Evolutionary conservation across 2,888 invertebrate species (phyloP).

Genomic region (Anagyrus pseudococci): DNA sequence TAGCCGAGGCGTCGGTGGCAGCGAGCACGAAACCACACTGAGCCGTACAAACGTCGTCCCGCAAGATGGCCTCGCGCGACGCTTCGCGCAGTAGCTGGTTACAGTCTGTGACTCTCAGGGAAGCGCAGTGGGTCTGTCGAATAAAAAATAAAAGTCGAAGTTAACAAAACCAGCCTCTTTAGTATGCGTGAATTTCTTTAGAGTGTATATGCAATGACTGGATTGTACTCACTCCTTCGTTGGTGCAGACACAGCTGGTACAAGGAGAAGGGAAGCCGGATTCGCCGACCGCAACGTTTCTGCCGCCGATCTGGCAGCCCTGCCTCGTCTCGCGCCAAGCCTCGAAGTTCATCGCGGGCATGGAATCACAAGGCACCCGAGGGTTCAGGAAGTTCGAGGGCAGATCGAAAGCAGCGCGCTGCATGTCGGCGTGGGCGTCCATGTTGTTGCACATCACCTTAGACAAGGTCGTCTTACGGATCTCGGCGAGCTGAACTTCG

Average conservation of each 20-base stretch:
- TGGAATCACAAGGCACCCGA: conserved; percentile 80
- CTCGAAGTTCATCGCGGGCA: conserved; percentile 81
- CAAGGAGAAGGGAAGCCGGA: conserved; percentile 90
- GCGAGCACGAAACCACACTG: conserved; percentile 81
- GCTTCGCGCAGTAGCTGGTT: conserved; percentile 82
- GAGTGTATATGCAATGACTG: conserved; percentile 5
- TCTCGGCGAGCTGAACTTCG: conserved; percentile 85
- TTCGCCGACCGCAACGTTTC: conserved; percentile 80
- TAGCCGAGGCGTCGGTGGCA: conserved; percentile 46
- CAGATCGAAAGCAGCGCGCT: conserved; percentile 87
- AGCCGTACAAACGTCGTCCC: conserved; percentile 89
- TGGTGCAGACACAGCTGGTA: conserved; percentile 86
- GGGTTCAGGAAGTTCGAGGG: conserved; percentile 93
- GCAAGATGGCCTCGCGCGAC: conserved; percentile 79
- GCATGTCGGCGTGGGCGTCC: conserved; percentile 81
- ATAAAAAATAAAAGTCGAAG: no score
- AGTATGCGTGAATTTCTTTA: no score
- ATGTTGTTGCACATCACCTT: conserved; percentile 90
- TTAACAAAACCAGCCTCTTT: no score
- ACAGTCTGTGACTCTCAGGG: conserved; percentile 86
- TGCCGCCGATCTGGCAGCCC: conserved; percentile 83
- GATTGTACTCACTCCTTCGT: conserved; percentile 76
- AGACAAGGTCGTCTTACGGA: conserved; percentile 84
- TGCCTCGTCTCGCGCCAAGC: conserved; percentile 85
- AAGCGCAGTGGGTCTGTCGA: conserved; percentile 85